A percentile compares a stretch with the other conserved stretches of the same genome.
Conservation (phyloP, 2,113 vertebrate species). For the Arenaria interpres region DNA sequence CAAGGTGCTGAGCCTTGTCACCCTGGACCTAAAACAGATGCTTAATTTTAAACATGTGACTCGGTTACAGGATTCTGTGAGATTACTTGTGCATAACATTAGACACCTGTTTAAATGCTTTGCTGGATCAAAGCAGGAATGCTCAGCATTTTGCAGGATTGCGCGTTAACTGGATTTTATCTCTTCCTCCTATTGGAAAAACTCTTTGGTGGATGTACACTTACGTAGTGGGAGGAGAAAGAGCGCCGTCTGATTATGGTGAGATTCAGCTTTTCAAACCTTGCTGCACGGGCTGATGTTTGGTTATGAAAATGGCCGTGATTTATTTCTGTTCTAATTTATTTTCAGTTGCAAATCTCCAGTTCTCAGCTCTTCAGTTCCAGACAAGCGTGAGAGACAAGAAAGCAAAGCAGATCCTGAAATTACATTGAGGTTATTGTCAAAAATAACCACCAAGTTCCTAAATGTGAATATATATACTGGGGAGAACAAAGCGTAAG, state of each 20-base stretch:
- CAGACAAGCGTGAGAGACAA: neutral
- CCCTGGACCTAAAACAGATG: conserved; percentile 37
- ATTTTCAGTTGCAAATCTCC: neutral
- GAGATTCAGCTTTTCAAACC: neutral
- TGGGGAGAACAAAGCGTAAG: neutral
- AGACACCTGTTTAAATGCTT: conserved; percentile 47
- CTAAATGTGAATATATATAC: neutral
- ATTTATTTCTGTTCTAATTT: neutral
- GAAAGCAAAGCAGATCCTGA: neutral
- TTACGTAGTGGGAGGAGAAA: neutral
- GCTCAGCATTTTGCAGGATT: conserved; percentile 12
- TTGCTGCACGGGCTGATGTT: neutral
- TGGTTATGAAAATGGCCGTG: neutral
- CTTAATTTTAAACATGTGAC: conserved; percentile 59
- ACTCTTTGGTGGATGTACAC: neutral
- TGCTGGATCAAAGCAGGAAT: conserved; percentile 47
- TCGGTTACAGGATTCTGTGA: conserved; percentile 11
- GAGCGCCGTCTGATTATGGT: neutral
- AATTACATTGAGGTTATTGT: neutral
- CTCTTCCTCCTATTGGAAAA: neutral
- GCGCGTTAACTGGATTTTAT: neutral
- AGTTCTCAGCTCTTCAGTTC: neutral
- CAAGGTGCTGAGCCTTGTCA: conserved; percentile 60
- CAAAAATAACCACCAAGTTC: neutral
- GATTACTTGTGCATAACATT: conserved; percentile 42